Base-by-base conservation (phyloP, 2,797 vertebrate genomes). In the Hippopotamyrus pictus region DNA sequence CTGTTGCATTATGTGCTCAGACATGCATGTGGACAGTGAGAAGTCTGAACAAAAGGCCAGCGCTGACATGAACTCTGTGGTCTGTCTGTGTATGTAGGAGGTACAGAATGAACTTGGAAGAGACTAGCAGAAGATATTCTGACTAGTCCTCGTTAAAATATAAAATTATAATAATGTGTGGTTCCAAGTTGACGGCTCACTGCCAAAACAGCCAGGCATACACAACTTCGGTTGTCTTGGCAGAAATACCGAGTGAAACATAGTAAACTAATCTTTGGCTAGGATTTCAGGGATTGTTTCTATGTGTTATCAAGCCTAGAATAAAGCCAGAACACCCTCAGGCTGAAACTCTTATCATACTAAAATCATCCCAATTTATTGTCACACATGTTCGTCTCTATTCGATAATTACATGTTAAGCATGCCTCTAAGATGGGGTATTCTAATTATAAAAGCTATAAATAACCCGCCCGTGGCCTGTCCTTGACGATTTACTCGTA, bases 311-410 rank as follows among this genome's bases (percentile, higher is more conserved):
- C 50, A 3, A 51, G 48, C 22, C 25, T 33, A 54, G 50, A 87
- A 87, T 57, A 51, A 57, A 87, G 85, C 85, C 85, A 87, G 53
- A 87, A 87, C 51, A 37, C 53, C 85, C 53, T 33, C 51, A 41
- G 53, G 85, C 53, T 87, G 29, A 57, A 87, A 57, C 53, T 19
- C 22, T 19, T 37, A 41, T 86, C 48, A 86, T 41, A 87, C 25
- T 33, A 37, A 87, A 87, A 57, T 57, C 57, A 33, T n/a, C 51
- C 29, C 50, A 17, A 87, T 59, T 57, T 37, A 22, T 57, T 41
- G 22, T 19, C 41, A 8, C 76, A 44, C 33, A 33, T 86, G 51
- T 53, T 33, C 51, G 51, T 51, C 29, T 54, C 29, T 7, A 29
- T 54, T 54, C 12, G 50, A 37, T 37, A 59, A 59, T 57, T 84